Base-by-base conservation (phyloP, 1,140 invertebrate genomes). In the Orius insidiosus region DNA sequence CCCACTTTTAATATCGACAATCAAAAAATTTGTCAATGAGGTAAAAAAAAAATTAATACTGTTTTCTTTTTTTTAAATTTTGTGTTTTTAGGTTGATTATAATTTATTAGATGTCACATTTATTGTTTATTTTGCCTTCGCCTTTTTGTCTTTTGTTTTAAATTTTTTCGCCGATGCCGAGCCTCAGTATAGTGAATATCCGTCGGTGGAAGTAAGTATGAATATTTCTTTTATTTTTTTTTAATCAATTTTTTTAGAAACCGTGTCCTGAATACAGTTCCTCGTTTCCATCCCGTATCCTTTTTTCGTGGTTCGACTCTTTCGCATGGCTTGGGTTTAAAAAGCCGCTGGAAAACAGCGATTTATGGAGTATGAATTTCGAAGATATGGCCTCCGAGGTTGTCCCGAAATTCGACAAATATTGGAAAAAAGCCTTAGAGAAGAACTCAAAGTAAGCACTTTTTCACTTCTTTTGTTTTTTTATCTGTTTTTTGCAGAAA, bases 231-330 rank as follows among this genome's bases (percentile, higher is more conserved):
- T 11, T 4, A 16, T 44, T 19, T 40, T 46, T 15, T 13, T 45
- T 41, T 35, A 38, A 7, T 40, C n/a, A n/a, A n/a, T n/a, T n/a
- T n/a, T 72, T 48, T 6, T 64, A 92, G 73, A 82, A 77, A 54
- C 78, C 80, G 56, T 93, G 86, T 64, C 93, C 94, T 40, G 90
- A 97, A 61, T 66, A 72, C 43, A 63, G 66, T 45, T 71, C 86
- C 33, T 89, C 90, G 14, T 97, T 94, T 62, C 71, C 89, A n/a
- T 92, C 87, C 14, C 73, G 76, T 44, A 63, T 98, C 3, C 72
- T 83, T 0, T 98, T 93, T 61, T 74, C 78, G 45, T 98, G 94
- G 94, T 94, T 97, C 61, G 84, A 90, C 62, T 49, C 63, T 0
- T 64, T 94, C 53, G 80, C 85, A 1, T 76, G 83, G 64, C 75